A percentile compares a stretch with the other conserved stretches of the same genome.
These are phyloP conservation scores for Venustaconcha ellipsiformis DNA, from an alignment of 1,140 invertebrate species.

Conservation along the genomic window DNA sequence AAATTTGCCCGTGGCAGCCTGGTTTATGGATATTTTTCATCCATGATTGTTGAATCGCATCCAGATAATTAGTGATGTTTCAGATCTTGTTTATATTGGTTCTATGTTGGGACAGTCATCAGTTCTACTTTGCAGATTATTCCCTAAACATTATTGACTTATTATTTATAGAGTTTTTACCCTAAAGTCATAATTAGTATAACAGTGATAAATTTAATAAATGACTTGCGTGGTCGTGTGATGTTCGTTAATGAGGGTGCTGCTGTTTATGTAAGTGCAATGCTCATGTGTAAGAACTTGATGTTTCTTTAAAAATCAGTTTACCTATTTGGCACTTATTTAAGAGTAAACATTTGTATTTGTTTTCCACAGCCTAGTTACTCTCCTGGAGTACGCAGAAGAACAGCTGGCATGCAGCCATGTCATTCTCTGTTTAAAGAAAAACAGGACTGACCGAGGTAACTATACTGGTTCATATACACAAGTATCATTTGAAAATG, in stretches of 20 bases:
- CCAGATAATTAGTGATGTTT: too few species aligned
- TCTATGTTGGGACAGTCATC: background rate
- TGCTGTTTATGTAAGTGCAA: too few species aligned
- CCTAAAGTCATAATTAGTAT: too few species aligned
- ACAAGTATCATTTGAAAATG: background rate
- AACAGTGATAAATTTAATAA: too few species aligned
- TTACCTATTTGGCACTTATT: background rate
- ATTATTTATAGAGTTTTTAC: too few species aligned
- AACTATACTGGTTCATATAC: conserved; percentile 31
- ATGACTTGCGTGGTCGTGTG: background rate
- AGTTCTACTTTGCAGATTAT: background rate
- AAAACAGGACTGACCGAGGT: conserved; percentile 85
- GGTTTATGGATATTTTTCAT: too few species aligned
- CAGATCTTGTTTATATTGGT: too few species aligned
- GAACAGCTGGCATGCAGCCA: conserved; percentile 87
- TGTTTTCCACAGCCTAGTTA: conserved; percentile 77
- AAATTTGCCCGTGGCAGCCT: too few species aligned
- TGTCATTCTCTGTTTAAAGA: conserved; percentile 86
- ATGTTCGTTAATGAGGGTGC: background rate
- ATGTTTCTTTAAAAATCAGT: background rate
- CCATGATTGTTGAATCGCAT: too few species aligned
- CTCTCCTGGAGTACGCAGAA: conserved; percentile 94
- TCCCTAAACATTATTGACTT: background rate
- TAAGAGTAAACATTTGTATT: conserved; percentile 7
- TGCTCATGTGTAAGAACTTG: background rate